Conservation (phyloP, 2,113 vertebrate species). For the Pseudois nayaur region DNA sequence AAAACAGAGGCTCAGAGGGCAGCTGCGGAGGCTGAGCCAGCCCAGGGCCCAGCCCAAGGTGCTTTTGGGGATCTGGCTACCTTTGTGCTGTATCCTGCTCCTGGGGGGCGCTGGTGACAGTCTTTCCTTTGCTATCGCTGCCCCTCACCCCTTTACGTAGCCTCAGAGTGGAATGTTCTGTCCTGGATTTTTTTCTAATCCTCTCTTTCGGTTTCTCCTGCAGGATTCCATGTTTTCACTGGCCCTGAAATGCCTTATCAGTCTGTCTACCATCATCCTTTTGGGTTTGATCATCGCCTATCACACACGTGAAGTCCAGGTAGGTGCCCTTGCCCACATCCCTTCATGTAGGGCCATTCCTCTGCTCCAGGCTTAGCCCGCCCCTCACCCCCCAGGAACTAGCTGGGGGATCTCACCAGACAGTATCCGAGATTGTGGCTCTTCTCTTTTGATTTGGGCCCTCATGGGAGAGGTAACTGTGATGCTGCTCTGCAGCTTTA, state of each 20-base stretch:
- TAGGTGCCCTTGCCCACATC: constrained; percentile 50
- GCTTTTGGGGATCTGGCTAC: neutral
- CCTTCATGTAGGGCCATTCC: rapidly evolving
- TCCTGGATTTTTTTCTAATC: neutral
- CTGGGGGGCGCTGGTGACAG: neutral
- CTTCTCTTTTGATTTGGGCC: neutral
- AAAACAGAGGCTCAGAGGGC: neutral
- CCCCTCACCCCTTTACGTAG: neutral
- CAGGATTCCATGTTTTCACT: constrained; percentile 89
- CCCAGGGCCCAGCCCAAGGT: neutral
- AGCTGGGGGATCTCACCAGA: neutral
- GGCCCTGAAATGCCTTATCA: constrained; percentile 90
- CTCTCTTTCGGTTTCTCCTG: neutral
- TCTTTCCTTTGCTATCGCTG: neutral
- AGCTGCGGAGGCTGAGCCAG: neutral
- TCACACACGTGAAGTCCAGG: constrained; percentile 87
- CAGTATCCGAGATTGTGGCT: neutral
- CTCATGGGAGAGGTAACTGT: neutral
- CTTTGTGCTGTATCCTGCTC: neutral
- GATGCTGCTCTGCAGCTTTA: neutral
- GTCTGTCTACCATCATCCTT: constrained; percentile 85
- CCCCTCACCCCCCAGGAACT: neutral
- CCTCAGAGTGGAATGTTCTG: neutral
- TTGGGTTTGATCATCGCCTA: constrained; percentile 87
- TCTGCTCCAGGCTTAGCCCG: neutral